These are phyloP conservation scores for Prionace glauca DNA, from an alignment of 2,797 vertebrate species.

Conservation along the genomic window DNA sequence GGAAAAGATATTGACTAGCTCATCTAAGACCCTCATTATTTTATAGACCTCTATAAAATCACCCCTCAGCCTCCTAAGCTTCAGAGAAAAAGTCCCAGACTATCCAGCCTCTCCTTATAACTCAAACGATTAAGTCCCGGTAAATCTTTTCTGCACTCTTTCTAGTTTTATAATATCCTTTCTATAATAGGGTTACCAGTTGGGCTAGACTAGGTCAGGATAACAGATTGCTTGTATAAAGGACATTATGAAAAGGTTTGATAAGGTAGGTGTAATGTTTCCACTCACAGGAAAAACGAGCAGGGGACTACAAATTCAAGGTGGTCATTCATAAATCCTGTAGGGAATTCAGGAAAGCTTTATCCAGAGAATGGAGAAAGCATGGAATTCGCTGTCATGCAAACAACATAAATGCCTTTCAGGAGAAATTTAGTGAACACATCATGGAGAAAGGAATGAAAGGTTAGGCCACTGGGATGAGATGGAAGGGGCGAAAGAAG, in stretches of 20 bases:
- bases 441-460: not conserved
- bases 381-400: not conserved
- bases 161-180: too few relatives aligned
- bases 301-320: not conserved
- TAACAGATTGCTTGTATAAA: too few relatives aligned
- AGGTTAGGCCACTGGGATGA: not conserved
- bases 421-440: not conserved
- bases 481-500: not conserved
- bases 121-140: too few relatives aligned
- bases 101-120: too few relatives aligned
- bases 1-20: too few relatives aligned
- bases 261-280: not conserved
- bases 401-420: not conserved
- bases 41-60: too few relatives aligned
- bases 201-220: too few relatives aligned
- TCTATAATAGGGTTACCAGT: too few relatives aligned
- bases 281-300: not conserved
- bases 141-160: too few relatives aligned
- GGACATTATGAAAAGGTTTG: not conserved
- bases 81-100: too few relatives aligned
- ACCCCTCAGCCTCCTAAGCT: too few relatives aligned
- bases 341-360: not conserved
- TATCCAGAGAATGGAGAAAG: not conserved
- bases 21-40: too few relatives aligned
- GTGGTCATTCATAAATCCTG: not conserved